Conservation (phyloP, 2,113 vertebrate species). For the Miniopterus natalensis region DNA sequence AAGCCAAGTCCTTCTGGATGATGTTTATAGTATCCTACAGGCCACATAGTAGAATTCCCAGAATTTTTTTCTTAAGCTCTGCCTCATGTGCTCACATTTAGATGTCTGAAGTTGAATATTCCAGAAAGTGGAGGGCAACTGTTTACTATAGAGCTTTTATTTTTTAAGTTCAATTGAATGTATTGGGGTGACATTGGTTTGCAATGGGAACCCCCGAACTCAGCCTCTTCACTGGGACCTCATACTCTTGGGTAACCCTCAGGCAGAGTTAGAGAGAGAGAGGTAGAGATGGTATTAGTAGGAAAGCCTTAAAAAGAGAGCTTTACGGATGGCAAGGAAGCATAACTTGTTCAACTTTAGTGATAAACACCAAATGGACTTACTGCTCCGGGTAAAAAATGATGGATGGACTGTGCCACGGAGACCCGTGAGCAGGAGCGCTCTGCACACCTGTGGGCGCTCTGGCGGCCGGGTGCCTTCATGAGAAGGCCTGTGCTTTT, state of each 20-base stretch:
- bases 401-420: constrained; percentile 91
- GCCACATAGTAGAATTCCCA: neutral
- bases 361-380: constrained; percentile 88
- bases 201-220: neutral
- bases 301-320: constrained; percentile 69
- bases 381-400: constrained; percentile 91
- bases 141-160: neutral
- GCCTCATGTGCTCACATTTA: neutral
- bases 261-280: neutral
- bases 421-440: constrained; percentile 82
- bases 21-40: neutral
- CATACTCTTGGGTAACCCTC: neutral
- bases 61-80: neutral
- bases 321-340: constrained; percentile 84
- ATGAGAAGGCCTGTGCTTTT: constrained; percentile 86
- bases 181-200: neutral
- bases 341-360: constrained; percentile 74
- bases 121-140: neutral
- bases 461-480: constrained; percentile 79
- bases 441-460: constrained; percentile 85
- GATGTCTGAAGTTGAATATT: neutral
- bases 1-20: neutral
- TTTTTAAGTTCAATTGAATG: neutral
- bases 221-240: neutral
- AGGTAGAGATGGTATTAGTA: neutral